Evolutionary conservation across 2,888 invertebrate species (phyloP).

Genomic region (Cephus runcator): DNA sequence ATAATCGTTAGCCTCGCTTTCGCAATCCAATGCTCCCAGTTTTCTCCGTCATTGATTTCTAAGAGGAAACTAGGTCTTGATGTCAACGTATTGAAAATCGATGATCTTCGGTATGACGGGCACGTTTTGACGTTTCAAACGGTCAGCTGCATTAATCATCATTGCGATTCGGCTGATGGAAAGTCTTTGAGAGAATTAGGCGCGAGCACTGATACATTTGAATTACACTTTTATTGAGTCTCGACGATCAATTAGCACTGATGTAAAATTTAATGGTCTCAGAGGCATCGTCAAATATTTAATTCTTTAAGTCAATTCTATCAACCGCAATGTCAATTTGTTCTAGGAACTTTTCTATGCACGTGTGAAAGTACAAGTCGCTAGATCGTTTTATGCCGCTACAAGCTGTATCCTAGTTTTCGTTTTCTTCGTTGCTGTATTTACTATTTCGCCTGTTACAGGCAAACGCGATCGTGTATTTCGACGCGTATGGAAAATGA

Average conservation of each 20-base stretch:
- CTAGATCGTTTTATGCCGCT: not conserved
- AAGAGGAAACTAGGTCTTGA: slow-evolving; percentile 30
- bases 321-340: not conserved
- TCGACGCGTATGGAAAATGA: not conserved
- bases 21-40: slow-evolving; percentile 42
- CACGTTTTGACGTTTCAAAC: slow-evolving; percentile 25
- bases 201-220: not conserved
- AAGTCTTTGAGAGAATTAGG: slow-evolving; percentile 10
- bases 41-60: slow-evolving; percentile 36
- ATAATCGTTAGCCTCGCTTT: slow-evolving; percentile 51
- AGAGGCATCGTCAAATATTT: not conserved
- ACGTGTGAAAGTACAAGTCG: not conserved
- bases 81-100: slow-evolving; percentile 30
- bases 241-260: not conserved
- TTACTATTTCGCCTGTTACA: not conserved
- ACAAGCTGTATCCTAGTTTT: not conserved
- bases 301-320: not conserved
- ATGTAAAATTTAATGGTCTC: not conserved
- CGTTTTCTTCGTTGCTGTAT: not conserved
- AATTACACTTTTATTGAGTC: not conserved
- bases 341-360: not conserved
- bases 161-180: slow-evolving; percentile 23
- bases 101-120: slow-evolving; percentile 33
- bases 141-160: slow-evolving; percentile 22
- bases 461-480: not conserved